Percentiles rank a stretch among this genome's conserved stretches.
These are phyloP conservation scores for Chiridota heheva DNA, from an alignment of 35 echinoderm and acorn worm species.

Conservation along the genomic window DNA sequence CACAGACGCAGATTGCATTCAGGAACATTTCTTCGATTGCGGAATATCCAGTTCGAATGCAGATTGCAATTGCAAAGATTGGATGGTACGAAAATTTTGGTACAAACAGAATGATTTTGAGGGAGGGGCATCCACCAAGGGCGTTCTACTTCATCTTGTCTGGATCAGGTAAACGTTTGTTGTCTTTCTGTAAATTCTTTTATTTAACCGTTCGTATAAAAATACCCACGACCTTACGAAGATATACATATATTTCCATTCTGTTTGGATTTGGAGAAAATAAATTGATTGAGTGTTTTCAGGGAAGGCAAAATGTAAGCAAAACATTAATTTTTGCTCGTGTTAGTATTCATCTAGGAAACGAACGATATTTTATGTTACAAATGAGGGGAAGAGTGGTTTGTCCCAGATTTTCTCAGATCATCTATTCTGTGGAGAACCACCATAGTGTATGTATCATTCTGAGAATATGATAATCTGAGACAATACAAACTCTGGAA, in stretches of 20 bases:
- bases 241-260: background rate
- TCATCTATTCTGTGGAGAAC: too few relatives aligned
- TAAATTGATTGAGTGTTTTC: background rate
- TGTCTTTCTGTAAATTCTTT: background rate
- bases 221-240: background rate
- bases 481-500: too few relatives aligned
- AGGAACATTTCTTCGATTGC: conserved; percentile 36
- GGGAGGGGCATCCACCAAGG: conserved; percentile 63
- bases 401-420: too few relatives aligned
- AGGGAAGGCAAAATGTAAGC: too few relatives aligned
- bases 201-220: background rate
- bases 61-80: conserved; percentile 48
- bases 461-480: too few relatives aligned
- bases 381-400: too few relatives aligned
- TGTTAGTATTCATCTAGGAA: too few relatives aligned
- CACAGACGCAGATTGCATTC: conserved; percentile 48
- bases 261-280: background rate
- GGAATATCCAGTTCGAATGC: conserved; percentile 73
- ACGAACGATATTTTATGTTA: too few relatives aligned
- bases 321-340: too few relatives aligned
- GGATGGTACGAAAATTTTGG: conserved; percentile 69
- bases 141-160: conserved; percentile 71
- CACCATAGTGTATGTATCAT: too few relatives aligned
- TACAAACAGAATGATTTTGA: conserved; percentile 50
- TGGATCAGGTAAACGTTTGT: conserved; percentile 51